Evolutionary conservation across 2,113 vertebrate species (phyloP).

Genomic region (Grammomys surdaster): DNA sequence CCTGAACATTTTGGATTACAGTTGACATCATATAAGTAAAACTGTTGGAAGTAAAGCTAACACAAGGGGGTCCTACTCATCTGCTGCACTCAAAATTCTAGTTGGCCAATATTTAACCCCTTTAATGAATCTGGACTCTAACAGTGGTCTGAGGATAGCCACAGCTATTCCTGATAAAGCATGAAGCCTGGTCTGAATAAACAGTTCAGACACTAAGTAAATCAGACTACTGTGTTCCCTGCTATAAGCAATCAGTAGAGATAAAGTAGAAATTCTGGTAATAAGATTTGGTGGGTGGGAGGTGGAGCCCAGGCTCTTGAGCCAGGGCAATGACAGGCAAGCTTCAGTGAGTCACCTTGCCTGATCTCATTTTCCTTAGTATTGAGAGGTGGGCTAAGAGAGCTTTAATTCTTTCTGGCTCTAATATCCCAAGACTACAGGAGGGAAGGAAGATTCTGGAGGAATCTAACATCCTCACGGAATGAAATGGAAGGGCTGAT

Average conservation of each 20-base stretch:
- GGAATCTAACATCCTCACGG: rapidly evolving
- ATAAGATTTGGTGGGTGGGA: background rate
- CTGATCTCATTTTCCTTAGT: background rate
- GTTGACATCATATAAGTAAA: background rate
- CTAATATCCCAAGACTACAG: background rate
- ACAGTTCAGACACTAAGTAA: background rate
- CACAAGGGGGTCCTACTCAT: rapidly evolving
- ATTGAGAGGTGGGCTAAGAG: background rate
- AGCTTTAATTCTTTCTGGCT: background rate
- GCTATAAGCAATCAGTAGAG: background rate
- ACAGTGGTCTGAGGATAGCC: background rate
- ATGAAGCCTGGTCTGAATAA: background rate
- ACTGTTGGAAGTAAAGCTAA: background rate
- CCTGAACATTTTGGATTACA: background rate
- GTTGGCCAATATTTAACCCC: background rate
- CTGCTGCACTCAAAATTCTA: background rate
- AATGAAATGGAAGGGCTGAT: background rate
- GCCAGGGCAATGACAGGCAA: background rate
- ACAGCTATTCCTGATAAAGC: background rate
- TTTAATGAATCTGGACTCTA: background rate
- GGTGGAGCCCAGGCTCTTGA: background rate
- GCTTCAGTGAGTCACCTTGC: background rate
- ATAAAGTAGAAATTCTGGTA: background rate
- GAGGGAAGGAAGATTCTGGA: too few relatives aligned
- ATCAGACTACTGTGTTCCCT: background rate